These are phyloP conservation scores for Drosophila yooni DNA, from an alignment of 2,888 invertebrate genomes.

Conservation along the genomic window DNA sequence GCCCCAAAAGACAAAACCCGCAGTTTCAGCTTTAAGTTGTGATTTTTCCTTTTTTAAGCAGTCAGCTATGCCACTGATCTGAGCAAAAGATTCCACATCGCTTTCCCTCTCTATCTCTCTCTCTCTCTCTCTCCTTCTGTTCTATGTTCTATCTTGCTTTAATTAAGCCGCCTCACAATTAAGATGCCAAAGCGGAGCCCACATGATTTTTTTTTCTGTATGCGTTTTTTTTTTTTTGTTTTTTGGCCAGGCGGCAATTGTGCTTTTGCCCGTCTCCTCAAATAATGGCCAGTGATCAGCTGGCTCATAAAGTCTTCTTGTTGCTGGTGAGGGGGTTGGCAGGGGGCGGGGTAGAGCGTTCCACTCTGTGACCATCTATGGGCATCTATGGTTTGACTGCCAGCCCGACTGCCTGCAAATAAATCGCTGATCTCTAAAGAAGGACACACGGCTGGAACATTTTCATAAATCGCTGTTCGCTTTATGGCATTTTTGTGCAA, in stretches of 20 bases:
- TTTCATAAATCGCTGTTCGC: slow-evolving; percentile 71
- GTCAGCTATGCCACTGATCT: slow-evolving; percentile 27
- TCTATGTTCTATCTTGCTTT: slow-evolving; percentile 8
- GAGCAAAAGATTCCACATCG: slow-evolving; percentile 6
- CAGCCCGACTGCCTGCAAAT: slow-evolving; percentile 48
- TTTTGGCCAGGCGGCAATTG: slow-evolving; percentile 41
- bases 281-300: slow-evolving; percentile 58
- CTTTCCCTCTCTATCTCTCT: not conserved
- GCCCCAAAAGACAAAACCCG: slow-evolving; percentile 55
- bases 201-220: slow-evolving; percentile 40
- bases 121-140: not conserved
- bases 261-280: slow-evolving; percentile 16
- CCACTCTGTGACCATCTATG: slow-evolving; percentile 52
- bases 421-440: slow-evolving; percentile 69
- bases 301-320: slow-evolving; percentile 68
- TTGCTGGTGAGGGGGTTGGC: too few relatives aligned
- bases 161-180: slow-evolving; percentile 58
- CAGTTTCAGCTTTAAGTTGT: slow-evolving; percentile 24
- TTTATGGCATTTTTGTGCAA: slow-evolving; percentile 78
- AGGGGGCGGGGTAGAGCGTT: slow-evolving; percentile 24
- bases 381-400: slow-evolving; percentile 24
- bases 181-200: slow-evolving; percentile 50
- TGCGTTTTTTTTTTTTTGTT: not conserved
- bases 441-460: slow-evolving; percentile 64
- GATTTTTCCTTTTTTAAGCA: slow-evolving; percentile 3